These are phyloP conservation scores for Nemurella pictetii DNA, from an alignment of 2,888 invertebrate species.

Conservation along the genomic window DNA sequence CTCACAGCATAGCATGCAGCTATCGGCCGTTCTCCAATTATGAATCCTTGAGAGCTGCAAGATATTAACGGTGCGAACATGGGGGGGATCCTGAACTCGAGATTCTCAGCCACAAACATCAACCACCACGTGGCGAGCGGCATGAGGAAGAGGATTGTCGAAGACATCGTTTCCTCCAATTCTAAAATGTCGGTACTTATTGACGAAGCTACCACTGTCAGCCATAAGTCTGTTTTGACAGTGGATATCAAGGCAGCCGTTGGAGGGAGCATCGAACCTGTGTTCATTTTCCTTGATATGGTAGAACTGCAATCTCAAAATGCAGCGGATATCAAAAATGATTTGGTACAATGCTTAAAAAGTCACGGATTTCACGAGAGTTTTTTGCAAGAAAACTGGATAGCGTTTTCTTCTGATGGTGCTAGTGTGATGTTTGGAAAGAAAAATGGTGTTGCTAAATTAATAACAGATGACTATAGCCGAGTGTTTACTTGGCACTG, in stretches of 20 bases:
- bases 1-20: background rate
- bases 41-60: background rate
- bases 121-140: background rate
- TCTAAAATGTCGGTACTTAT: constrained; percentile 25
- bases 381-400: constrained; percentile 37
- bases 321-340: background rate
- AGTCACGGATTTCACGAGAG: constrained; percentile 34
- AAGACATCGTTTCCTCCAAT: background rate
- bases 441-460: constrained; percentile 40
- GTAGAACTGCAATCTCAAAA: constrained; percentile 15
- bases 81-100: background rate
- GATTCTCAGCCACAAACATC: background rate
- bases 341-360: constrained; percentile 29
- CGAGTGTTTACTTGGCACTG: constrained; percentile 40
- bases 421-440: constrained; percentile 40
- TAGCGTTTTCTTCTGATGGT: constrained; percentile 35
- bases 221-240: constrained; percentile 7
- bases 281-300: constrained; percentile 23
- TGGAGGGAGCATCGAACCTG: background rate
- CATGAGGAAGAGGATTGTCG: constrained; percentile 6
- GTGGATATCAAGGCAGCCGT: constrained; percentile 11
- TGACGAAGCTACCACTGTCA: constrained; percentile 21
- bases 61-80: background rate
- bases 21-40: background rate
- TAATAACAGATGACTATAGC: constrained; percentile 34